Percentiles rank a stretch among this genome's conserved stretches.
Conservation (phyloP, 2,113 vertebrate species). For the pig (Sus scrofa) region DNA sequence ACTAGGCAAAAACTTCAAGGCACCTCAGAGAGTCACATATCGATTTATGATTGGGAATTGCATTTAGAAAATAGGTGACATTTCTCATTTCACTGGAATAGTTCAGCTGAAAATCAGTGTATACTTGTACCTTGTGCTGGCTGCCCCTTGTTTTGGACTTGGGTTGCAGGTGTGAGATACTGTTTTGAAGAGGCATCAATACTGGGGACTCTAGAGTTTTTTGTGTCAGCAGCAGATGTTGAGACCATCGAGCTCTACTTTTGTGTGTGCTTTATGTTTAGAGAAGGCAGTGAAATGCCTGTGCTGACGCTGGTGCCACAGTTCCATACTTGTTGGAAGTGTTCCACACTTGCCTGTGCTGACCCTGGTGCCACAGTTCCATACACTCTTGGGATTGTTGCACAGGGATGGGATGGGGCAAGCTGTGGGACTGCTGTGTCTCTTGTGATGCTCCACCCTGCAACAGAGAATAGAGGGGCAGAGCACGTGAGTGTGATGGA, state of each 20-base stretch:
- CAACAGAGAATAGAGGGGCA: conserved; percentile 2
- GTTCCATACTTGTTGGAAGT: background rate
- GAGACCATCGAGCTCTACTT: background rate
- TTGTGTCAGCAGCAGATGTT: background rate
- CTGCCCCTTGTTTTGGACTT: background rate
- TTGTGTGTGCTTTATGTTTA: conserved; percentile 9
- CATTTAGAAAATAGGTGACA: conserved; percentile 51
- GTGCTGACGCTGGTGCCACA: background rate
- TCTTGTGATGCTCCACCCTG: conserved; percentile 44
- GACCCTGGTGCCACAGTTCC: background rate
- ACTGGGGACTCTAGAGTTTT: background rate
- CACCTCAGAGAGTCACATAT: background rate
- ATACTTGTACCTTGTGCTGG: background rate
- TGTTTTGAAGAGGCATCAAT: conserved; percentile 44
- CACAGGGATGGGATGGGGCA: background rate
- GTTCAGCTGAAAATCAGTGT: background rate
- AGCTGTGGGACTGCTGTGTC: conserved; percentile 1
- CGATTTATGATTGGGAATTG: conserved; percentile 2
- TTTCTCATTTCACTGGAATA: background rate
- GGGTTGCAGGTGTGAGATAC: conserved; percentile 5
- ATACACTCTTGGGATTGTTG: background rate
- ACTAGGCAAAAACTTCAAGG: conserved; percentile 29
- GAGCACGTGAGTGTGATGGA: conserved; percentile 29
- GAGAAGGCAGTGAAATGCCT: conserved; percentile 22
- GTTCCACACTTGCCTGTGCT: background rate